Conservation (phyloP, 2,113 vertebrate species). For the Ploceus nigricollis region DNA sequence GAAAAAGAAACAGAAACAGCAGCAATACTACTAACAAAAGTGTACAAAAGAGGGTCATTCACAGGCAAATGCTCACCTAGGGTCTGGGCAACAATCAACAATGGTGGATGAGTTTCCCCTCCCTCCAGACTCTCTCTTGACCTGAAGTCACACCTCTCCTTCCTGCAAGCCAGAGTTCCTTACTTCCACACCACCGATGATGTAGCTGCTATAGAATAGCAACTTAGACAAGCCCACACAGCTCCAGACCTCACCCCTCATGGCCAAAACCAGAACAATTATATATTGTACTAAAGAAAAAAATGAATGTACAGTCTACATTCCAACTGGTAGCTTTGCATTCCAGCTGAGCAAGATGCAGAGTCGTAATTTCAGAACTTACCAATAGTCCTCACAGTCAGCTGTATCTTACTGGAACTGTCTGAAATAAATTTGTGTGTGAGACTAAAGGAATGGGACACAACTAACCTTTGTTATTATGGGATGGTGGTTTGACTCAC, state of each 20-base stretch:
- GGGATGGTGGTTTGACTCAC: background rate
- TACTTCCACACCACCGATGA: background rate
- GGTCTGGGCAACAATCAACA: background rate
- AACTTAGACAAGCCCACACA: background rate
- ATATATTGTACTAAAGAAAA: background rate
- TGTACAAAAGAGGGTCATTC: background rate
- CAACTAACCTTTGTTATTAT: background rate
- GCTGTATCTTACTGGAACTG: background rate
- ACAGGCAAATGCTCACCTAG: background rate
- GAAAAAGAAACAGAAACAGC: background rate
- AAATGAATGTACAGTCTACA: accelerated
- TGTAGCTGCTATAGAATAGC: background rate
- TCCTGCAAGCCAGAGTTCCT: background rate
- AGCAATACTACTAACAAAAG: background rate
- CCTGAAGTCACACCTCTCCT: background rate
- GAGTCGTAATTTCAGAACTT: background rate
- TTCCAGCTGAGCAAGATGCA: background rate
- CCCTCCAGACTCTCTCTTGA: background rate
- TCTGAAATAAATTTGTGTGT: background rate
- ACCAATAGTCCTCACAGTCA: background rate
- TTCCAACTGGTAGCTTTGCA: background rate
- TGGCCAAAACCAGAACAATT: background rate
- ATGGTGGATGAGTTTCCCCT: background rate
- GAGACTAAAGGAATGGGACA: background rate
- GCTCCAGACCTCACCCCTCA: background rate